Base-by-base conservation (phyloP, 2,113 vertebrate genomes). In the Junco hyemalis region DNA sequence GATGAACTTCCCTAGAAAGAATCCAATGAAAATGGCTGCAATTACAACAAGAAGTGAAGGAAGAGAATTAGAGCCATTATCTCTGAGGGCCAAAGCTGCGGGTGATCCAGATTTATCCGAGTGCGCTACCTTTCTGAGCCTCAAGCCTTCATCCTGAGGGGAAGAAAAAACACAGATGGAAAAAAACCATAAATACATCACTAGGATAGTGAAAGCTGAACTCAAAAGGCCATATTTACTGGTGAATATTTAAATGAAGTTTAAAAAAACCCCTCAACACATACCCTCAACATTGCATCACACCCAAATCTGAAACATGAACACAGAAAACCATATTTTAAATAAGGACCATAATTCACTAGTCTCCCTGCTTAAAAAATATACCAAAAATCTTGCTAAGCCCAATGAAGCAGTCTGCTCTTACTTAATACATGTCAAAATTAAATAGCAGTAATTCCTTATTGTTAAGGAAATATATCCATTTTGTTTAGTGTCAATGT, bases 1-100 rank as follows among this genome's bases (percentile, higher is more conserved):
- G 98, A 99, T 99, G 98, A 99, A 99, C 97, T 99, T 99, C 97
- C 99, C 99, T 98, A 99, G 98, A 99, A 99, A 99, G 99, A 99
- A 99, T 97, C 99, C 99, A 92, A 99, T 99, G 99, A 99, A 99
- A 98, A 99, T 99, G 98, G 99, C 99, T 97, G 99, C 99, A 98
- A 99, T 99, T 95, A 99, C 99, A 96, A 99, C 99, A 88, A 99
- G 98, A 96, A 99, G 99, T 65, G 99, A 99, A 94, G 99, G 99
- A 96, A 99, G 98, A 97, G 99, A 98, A 96, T 98, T 98, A 95
- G 98, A 95, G 96, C 98, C 98, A 81, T 98, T 98, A 88, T 99
- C 99, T 97, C 98, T 98, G 97, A 98, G 98, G 86, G 98, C 97
- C 84, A 98, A 97, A 96, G 97, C 96, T 68, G 99, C 98, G 94